A percentile compares a stretch with the other conserved stretches of the same genome.
Conservation (phyloP, 2,888 invertebrate genomes). For the Loripinus fragilis region DNA sequence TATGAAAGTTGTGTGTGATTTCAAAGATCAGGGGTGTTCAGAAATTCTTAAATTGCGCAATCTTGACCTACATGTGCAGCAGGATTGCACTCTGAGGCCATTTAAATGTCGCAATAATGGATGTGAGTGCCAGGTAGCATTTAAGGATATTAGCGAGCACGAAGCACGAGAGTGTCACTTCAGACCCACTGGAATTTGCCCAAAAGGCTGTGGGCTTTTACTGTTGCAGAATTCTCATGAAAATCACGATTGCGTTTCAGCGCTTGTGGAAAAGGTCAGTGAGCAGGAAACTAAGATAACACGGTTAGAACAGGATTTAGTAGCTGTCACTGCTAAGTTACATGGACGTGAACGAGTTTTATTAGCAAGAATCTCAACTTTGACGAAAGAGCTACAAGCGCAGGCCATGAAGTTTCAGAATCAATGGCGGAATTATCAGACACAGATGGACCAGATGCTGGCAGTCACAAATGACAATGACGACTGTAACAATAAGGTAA, state of each 20-base stretch:
- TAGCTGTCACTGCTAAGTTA: conserved; percentile 52
- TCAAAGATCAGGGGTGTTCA: conserved; percentile 66
- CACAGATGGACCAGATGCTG: conserved; percentile 1
- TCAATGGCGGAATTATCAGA: conserved; percentile 60
- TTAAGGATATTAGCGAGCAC: conserved; percentile 61
- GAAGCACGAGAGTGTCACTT: conserved; percentile 65
- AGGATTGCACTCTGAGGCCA: conserved; percentile 65
- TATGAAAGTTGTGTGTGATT: conserved; percentile 74
- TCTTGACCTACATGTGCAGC: conserved; percentile 62
- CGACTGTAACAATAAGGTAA: conserved; percentile 28
- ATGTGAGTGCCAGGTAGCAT: conserved; percentile 59
- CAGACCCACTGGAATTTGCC: conserved; percentile 71
- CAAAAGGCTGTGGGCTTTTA: conserved; percentile 70
- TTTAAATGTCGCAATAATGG: conserved; percentile 68
- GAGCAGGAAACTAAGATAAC: conserved; percentile 64
- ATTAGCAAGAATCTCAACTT: conserved; percentile 60
- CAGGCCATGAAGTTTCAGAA: conserved; percentile 69
- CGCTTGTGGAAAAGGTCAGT: conserved; percentile 63
- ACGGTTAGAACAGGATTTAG: conserved; percentile 63
- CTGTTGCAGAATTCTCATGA: conserved; percentile 51
- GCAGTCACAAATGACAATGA: conserved; percentile 31
- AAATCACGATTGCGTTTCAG: conserved; percentile 68
- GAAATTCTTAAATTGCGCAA: conserved; percentile 66
- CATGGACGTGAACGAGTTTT: conserved; percentile 67
- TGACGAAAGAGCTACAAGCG: conserved; percentile 66